A percentile compares a stretch with the other conserved stretches of the same genome.
Evolutionary conservation across 2,113 vertebrate species (phyloP).

Genomic region (Pao palembangensis): DNA sequence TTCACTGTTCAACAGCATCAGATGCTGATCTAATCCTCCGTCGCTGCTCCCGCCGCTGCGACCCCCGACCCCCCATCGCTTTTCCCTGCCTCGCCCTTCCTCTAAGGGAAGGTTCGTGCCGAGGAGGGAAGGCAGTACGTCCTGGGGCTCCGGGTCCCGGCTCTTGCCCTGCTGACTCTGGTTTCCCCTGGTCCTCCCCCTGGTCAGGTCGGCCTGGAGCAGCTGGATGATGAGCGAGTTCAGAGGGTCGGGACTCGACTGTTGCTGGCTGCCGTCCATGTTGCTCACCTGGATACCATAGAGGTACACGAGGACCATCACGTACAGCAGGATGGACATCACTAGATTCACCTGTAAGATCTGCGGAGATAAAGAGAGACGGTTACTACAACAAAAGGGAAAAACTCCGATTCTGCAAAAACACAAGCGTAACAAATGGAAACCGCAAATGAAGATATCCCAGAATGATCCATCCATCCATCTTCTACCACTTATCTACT

Average conservation of each 20-base stretch:
- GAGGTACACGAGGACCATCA: slow-evolving; percentile 96
- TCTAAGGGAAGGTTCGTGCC: slow-evolving; percentile 27
- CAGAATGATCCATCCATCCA: no score
- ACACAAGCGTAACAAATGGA: no score
- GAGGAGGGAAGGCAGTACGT: slow-evolving; percentile 37
- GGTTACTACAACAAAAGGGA: no score
- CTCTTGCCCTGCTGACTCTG: slow-evolving; percentile 43
- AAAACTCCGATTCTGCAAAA: no score
- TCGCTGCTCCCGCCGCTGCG: slow-evolving; percentile 41
- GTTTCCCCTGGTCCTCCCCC: slow-evolving; percentile 70
- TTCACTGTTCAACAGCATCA: slow-evolving; percentile 79
- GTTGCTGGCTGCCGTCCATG: slow-evolving; percentile 84
- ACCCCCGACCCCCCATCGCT: slow-evolving; percentile 46
- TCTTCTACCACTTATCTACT: no score
- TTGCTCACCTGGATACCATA: slow-evolving; percentile 92
- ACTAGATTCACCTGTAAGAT: slow-evolving; percentile 99
- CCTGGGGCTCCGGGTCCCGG: slow-evolving; percentile 26
- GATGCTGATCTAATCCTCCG: slow-evolving; percentile 70
- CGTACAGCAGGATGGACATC: slow-evolving; percentile 99
- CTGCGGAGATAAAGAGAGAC: slow-evolving; percentile 73
- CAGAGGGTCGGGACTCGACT: slow-evolving; percentile 86
- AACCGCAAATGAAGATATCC: no score
- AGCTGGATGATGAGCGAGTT: slow-evolving; percentile 95
- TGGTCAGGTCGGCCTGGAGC: slow-evolving; percentile 91
- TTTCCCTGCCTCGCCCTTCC: slow-evolving; percentile 47